Base-by-base conservation (phyloP, 2,888 invertebrate species). In the Euspilapteryx auroguttella region DNA sequence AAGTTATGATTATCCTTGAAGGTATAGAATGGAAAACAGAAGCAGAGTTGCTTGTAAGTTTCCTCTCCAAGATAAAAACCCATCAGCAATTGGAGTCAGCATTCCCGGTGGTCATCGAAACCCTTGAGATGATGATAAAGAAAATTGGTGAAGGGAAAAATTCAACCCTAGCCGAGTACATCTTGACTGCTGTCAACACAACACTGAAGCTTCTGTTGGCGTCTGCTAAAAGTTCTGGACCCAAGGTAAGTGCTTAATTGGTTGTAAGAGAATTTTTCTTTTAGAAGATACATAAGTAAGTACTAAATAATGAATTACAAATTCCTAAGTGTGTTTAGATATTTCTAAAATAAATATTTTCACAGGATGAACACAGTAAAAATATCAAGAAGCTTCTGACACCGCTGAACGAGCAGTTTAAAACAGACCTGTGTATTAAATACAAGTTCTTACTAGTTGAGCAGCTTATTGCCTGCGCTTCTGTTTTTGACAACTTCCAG, bases 91-190 rank as follows among this genome's bases (percentile, higher is more conserved):
- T 47, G 24, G 41, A 47, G 35, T 27, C 38, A 24, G 24, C 45
- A 11, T 38, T 49, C 15, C 45, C 45, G 3, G 26, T 44, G 27
- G 27, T 64, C 12, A 34, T 55, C 9, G 48, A 56, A 11, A 38
- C 42, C 10, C 28, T 58, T 7, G 34, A 44, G 7, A 32, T 42
- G 4, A 34, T 57, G 32, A 32, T 50, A 11, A 38, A 39, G 29
- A 43, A 39, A 30, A 34, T 49, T 6, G 28, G 27, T 10, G 28
- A 29, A 3, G 20, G 34, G 15, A 27, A 30, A 2, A 40, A 49
- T 34, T 31, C 37, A 10, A 29, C 28, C 12, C 30, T 45, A 13
- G 40, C 48, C 15, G 39, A 44, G 29, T 29, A 37, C 24, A 35
- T 44, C 10, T 31, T 63, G 12, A 33, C 31, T 6, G 45, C 49